Conservation (phyloP, 2,113 vertebrate species). For the Pelusios castaneus region DNA sequence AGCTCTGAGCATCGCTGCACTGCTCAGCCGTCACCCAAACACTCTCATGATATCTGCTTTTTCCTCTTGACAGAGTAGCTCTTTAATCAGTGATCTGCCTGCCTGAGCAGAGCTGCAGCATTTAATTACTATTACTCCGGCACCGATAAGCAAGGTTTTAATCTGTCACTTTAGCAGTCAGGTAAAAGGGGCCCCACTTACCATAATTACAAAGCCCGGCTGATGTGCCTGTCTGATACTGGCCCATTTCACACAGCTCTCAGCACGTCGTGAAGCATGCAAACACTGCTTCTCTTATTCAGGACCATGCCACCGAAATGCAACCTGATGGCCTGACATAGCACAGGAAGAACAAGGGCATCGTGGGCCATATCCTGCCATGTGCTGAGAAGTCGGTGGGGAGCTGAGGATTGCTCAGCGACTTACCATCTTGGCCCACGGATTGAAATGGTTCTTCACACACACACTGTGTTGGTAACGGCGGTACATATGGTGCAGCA, state of each 20-base stretch:
- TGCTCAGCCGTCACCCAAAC: neutral
- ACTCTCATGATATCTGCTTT: neutral
- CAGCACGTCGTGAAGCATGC: fast-evolving
- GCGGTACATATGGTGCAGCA: no score
- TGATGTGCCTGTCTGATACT: neutral
- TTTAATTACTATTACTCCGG: neutral
- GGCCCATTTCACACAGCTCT: neutral
- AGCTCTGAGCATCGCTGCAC: constrained; percentile 5
- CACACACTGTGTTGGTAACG: neutral
- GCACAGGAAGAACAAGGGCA: neutral
- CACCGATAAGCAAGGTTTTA: neutral
- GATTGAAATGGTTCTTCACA: neutral
- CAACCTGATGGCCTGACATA: neutral
- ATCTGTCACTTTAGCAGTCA: neutral
- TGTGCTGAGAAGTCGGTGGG: neutral
- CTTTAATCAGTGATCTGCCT: neutral
- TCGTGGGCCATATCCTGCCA: neutral
- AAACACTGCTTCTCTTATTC: neutral
- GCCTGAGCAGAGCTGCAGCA: neutral
- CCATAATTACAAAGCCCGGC: neutral
- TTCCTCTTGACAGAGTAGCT: neutral
- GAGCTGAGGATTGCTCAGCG: neutral
- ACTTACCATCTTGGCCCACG: neutral
- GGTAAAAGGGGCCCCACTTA: neutral
- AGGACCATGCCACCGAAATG: neutral